phyloP scores from a whole-genome alignment of 2,113 vertebrate genomes.

The Crotalus helleri region DNA sequence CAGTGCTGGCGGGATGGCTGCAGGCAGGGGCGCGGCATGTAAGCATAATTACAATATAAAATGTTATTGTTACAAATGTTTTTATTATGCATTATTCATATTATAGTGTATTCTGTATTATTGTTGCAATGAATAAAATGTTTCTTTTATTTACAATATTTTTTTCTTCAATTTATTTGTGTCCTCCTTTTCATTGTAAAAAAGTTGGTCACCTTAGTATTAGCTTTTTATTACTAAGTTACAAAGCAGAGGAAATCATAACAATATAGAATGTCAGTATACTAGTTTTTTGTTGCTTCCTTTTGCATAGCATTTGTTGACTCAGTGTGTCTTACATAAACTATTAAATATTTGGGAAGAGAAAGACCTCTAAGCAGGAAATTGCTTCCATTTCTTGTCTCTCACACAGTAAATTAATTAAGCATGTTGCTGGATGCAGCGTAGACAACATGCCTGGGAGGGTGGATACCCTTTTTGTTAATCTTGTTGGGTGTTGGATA shows the following conservation, averaged over 20 bases:
- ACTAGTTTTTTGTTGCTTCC: background rate
- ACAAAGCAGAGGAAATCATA: background rate
- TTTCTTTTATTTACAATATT: too few relatives aligned
- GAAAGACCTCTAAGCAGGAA: slow-evolving; percentile 60
- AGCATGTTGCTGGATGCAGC: slow-evolving; percentile 42
- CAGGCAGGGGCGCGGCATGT: too few relatives aligned
- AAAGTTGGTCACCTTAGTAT: background rate
- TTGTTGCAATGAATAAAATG: too few relatives aligned
- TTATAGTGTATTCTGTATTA: too few relatives aligned
- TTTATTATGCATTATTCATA: too few relatives aligned
- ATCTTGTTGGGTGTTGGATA: slow-evolving; percentile 33
- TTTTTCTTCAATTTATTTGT: too few relatives aligned
- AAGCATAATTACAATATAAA: too few relatives aligned
- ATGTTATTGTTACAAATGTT: too few relatives aligned
- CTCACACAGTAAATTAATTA: slow-evolving; percentile 39
- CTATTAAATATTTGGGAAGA: slow-evolving; percentile 48
- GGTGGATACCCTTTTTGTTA: background rate
- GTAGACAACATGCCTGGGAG: slow-evolving; percentile 33
- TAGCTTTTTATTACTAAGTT: background rate
- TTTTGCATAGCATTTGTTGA: slow-evolving; percentile 41
- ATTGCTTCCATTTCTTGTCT: slow-evolving; percentile 67
- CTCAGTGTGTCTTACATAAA: slow-evolving; percentile 29
- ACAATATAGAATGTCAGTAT: slow-evolving; percentile 22
- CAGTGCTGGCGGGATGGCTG: too few relatives aligned
- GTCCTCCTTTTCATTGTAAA: too few relatives aligned